These are phyloP conservation scores for Genyomyrus donnyi DNA, from an alignment of 2,113 vertebrate species.

Conservation along the genomic window DNA sequence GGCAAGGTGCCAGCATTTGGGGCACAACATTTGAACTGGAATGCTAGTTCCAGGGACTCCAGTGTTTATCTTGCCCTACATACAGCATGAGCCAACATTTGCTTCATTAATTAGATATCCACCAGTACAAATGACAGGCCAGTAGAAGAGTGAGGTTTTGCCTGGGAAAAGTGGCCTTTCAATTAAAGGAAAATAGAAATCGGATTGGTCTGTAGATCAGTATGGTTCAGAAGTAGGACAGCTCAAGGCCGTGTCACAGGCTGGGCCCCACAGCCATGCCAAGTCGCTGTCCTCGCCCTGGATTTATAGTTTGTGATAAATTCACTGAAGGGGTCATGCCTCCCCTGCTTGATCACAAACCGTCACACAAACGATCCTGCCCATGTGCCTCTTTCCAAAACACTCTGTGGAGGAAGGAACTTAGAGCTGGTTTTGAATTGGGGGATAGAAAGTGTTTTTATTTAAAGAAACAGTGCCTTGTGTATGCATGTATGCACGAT, in stretches of 20 bases:
- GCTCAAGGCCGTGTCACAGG: conserved; percentile 2
- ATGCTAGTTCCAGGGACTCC: neutral
- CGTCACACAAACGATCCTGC: neutral
- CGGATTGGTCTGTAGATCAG: neutral
- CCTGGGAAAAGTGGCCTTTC: neutral
- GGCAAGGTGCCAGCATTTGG: neutral
- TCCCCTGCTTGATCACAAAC: neutral
- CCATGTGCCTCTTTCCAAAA: conserved; percentile 7
- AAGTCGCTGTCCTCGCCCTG: neutral
- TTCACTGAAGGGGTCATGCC: neutral
- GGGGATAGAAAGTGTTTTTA: neutral
- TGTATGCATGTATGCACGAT: neutral
- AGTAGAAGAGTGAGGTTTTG: neutral
- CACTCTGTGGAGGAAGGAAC: neutral
- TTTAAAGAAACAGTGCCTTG: neutral
- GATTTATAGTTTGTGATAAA: conserved; percentile 17
- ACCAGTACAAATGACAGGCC: neutral
- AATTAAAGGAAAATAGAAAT: neutral
- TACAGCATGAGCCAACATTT: neutral
- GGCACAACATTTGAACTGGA: conserved; percentile 1
- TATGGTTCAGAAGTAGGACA: neutral
- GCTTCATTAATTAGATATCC: conserved; percentile 4
- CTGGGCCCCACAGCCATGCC: neutral
- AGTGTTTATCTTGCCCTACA: neutral
- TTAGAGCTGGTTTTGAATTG: neutral